These are phyloP conservation scores for Drosophila fuyamai DNA, from an alignment of 1,140 invertebrate genomes.

Conservation along the genomic window DNA sequence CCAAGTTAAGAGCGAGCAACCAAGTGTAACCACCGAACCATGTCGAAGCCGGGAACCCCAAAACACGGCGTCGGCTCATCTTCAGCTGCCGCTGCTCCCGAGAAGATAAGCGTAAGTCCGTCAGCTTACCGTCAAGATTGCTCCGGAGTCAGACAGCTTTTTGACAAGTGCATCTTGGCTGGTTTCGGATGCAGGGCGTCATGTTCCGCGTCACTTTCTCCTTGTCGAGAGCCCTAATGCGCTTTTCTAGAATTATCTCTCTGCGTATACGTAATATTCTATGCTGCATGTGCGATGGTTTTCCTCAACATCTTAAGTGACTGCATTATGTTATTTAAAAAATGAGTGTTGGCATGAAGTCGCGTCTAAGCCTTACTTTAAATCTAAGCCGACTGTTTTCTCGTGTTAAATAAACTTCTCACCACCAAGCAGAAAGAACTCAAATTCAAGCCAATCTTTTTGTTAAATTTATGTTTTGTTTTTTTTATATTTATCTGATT, in stretches of 20 bases:
- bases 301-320: constrained; percentile 13
- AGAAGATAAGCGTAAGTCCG: constrained; percentile 74
- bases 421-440: neutral
- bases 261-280: constrained; percentile 48
- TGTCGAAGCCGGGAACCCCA: constrained; percentile 74
- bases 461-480: too few relatives aligned
- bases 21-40: constrained; percentile 35
- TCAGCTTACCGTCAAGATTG: constrained; percentile 13
- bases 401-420: too few relatives aligned
- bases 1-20: constrained; percentile 20
- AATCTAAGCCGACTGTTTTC: too few relatives aligned
- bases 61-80: constrained; percentile 52
- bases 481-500: too few relatives aligned
- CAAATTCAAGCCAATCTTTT: too few relatives aligned
- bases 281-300: neutral
- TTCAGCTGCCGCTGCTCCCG: constrained; percentile 35
- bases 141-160: constrained; percentile 12
- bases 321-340: too few relatives aligned
- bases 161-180: constrained; percentile 6
- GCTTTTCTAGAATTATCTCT: constrained; percentile 25
- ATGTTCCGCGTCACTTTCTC: constrained; percentile 9
- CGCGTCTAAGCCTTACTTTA: too few relatives aligned
- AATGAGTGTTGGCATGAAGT: too few relatives aligned
- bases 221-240: constrained; percentile 25
- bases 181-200: constrained; percentile 20